A percentile compares a stretch with the other conserved stretches of the same genome.
phyloP scores from a whole-genome alignment of 2,797 vertebrate species.

The Huso huso region DNA sequence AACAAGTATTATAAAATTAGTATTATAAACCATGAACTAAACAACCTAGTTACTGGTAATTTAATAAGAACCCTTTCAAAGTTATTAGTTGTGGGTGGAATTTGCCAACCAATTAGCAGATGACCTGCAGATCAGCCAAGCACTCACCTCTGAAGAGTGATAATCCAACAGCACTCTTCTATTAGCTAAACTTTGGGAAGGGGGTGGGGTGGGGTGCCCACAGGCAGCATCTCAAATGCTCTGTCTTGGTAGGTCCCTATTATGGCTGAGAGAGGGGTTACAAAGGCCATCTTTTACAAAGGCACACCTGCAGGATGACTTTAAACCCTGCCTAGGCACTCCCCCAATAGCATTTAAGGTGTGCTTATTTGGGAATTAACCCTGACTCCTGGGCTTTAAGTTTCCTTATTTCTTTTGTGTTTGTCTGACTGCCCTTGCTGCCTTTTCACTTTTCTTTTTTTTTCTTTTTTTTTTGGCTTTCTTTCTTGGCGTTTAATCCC shows the following conservation, averaged over 20 bases:
- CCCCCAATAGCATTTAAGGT: conserved; percentile 60
- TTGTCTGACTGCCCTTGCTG: conserved; percentile 59
- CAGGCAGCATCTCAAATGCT: conserved; percentile 34
- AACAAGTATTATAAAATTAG: no score
- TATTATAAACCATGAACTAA: no score
- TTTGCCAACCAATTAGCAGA: conserved; percentile 55
- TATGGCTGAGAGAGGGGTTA: conserved; percentile 53
- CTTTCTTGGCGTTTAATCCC: conserved; percentile 58
- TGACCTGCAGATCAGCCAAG: conserved; percentile 58
- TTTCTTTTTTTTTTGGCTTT: conserved; percentile 49
- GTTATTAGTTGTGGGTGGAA: conserved; percentile 49
- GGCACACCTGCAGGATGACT: conserved; percentile 65
- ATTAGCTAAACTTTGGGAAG: conserved; percentile 43
- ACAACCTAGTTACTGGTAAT: no score
- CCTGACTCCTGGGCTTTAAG: conserved; percentile 57
- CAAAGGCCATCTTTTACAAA: conserved; percentile 53
- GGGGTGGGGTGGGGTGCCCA: conserved; percentile 24
- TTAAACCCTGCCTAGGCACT: conserved; percentile 45
- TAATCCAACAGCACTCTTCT: conserved; percentile 67
- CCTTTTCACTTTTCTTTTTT: conserved; percentile 57
- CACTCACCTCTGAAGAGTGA: conserved; percentile 67
- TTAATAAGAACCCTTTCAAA: conserved; percentile 38
- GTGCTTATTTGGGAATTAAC: conserved; percentile 64
- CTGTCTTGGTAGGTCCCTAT: conserved; percentile 29
- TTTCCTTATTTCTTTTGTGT: conserved; percentile 56